Evolutionary conservation across 2,797 vertebrate genomes (phyloP).

Genomic region (Sibirionetta formosa): DNA sequence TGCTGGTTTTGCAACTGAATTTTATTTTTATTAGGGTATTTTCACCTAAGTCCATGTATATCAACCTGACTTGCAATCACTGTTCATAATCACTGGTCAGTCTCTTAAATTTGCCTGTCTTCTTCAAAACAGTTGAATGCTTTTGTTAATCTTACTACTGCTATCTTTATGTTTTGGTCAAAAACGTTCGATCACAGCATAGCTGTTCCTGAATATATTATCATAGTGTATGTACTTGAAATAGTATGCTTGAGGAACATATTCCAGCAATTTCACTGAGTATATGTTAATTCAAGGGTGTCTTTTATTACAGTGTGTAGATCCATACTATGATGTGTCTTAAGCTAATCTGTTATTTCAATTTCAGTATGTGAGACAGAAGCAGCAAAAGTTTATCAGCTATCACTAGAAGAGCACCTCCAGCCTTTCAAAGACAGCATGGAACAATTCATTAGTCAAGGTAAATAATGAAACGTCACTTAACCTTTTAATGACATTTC

Average conservation of each 20-base stretch:
- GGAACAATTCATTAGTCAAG: conserved; percentile 93
- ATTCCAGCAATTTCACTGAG: not conserved
- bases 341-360: conserved; percentile 62
- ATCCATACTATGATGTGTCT: not conserved
- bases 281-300: not conserved
- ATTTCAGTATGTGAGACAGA: conserved; percentile 92
- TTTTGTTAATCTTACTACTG: not conserved
- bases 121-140: not conserved
- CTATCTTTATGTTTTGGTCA: not conserved
- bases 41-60: not conserved
- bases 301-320: not conserved
- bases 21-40: not conserved
- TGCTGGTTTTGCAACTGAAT: not conserved
- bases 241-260: not conserved
- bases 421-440: conserved; percentile 97
- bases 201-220: not conserved
- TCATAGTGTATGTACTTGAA: not conserved
- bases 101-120: not conserved
- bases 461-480: conserved; percentile 82
- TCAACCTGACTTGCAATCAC: accelerated
- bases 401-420: conserved; percentile 91
- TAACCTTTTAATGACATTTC: conserved; percentile 61
- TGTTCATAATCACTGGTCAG: not conserved
- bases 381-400: conserved; percentile 92
- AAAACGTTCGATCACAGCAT: not conserved